Conservation (phyloP, 1,140 invertebrate species). For the Danaus melanippus region DNA sequence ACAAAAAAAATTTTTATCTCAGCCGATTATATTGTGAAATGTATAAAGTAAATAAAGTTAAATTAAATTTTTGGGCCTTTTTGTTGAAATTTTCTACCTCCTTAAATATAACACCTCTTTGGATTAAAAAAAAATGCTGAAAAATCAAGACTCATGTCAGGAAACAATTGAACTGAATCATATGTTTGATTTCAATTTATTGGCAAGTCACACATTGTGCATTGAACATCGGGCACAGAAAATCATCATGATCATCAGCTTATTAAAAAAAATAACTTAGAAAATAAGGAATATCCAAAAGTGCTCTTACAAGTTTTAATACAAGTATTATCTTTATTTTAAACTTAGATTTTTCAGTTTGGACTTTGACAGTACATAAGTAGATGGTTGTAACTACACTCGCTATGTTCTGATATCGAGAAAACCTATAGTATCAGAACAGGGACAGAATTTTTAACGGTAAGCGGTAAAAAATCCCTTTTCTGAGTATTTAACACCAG, state of each 20-base stretch:
- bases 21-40: too few species aligned
- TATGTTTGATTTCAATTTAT: constrained; percentile 61
- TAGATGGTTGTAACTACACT: constrained; percentile 8
- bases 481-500: too few species aligned
- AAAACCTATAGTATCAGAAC: not conserved
- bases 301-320: constrained; percentile 28
- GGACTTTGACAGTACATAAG: constrained; percentile 25
- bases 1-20: too few species aligned
- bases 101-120: too few species aligned
- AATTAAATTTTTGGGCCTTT: too few species aligned
- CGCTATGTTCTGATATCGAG: constrained; percentile 6
- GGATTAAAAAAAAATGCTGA: not conserved
- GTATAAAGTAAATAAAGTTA: too few species aligned
- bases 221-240: constrained; percentile 36
- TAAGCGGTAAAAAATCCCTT: not conserved
- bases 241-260: constrained; percentile 33
- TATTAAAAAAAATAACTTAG: constrained; percentile 35
- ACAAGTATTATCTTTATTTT: constrained; percentile 37
- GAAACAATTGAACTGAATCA: constrained; percentile 67
- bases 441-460: not conserved
- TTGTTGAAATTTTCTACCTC: too few species aligned
- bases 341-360: constrained; percentile 32
- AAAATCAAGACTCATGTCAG: constrained; percentile 22
- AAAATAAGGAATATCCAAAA: constrained; percentile 41
- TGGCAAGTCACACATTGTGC: constrained; percentile 53